phyloP scores from a whole-genome alignment of 2,888 invertebrate species.

The Euplagia quadripunctaria region DNA sequence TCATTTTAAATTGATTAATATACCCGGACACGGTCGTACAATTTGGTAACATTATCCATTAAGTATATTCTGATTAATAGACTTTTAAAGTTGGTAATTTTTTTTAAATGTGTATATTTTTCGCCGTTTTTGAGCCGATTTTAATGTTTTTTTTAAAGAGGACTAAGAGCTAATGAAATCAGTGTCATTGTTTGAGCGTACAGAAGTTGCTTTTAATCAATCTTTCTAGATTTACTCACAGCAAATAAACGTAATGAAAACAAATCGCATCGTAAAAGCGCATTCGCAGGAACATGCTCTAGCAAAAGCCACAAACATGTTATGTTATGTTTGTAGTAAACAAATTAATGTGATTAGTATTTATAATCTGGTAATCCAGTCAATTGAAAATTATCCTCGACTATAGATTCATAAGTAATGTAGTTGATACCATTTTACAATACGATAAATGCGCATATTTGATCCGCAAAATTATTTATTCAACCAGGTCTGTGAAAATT shows the following conservation, averaged over 20 bases:
- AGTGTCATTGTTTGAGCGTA: too few relatives aligned
- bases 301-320: neutral
- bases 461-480: conserved; percentile 59
- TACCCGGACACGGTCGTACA: too few relatives aligned
- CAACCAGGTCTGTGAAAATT: conserved; percentile 53
- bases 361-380: neutral
- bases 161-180: too few relatives aligned
- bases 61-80: too few relatives aligned
- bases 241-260: neutral
- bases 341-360: neutral
- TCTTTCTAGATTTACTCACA: neutral
- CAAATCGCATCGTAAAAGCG: neutral
- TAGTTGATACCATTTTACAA: conserved; percentile 39
- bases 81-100: too few relatives aligned
- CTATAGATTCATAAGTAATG: conserved; percentile 32
- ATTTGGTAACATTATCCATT: too few relatives aligned
- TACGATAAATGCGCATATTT: conserved; percentile 48
- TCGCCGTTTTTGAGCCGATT: too few relatives aligned
- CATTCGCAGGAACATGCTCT: neutral
- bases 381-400: neutral
- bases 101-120: too few relatives aligned
- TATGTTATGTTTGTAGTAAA: neutral
- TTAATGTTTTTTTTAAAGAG: too few relatives aligned
- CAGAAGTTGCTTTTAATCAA: neutral
- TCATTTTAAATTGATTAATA: too few relatives aligned